Evolutionary conservation across 64 coral and sea anemone genomes (phyloP).

Genomic region (Montipora cactus): DNA sequence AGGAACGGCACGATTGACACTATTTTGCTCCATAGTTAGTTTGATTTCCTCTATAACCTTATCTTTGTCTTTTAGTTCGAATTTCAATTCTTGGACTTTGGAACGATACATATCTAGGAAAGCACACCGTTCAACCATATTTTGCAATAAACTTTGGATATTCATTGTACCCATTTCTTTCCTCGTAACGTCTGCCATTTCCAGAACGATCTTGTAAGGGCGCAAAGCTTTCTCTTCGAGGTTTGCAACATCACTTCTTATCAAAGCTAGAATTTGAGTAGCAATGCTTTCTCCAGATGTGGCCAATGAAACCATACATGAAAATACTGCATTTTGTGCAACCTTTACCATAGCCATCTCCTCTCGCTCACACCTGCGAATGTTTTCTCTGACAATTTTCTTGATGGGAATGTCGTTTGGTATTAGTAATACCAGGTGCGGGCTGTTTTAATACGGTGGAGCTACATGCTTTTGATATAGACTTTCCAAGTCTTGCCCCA

Average conservation of each 20-base stretch:
- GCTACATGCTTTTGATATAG: slow-evolving; percentile 29
- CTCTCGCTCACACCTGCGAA: slow-evolving; percentile 15
- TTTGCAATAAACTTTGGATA: slow-evolving; percentile 23
- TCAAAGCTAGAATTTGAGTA: slow-evolving; percentile 27
- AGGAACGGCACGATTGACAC: slow-evolving; percentile 47
- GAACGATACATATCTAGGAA: slow-evolving; percentile 6
- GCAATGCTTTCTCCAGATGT: background rate
- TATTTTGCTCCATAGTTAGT: slow-evolving; percentile 11
- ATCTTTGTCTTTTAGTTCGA: slow-evolving; percentile 1
- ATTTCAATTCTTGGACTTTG: slow-evolving; percentile 16
- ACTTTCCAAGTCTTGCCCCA: slow-evolving; percentile 28
- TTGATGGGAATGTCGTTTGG: background rate
- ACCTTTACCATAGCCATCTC: slow-evolving; percentile 27
- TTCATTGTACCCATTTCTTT: slow-evolving; percentile 23
- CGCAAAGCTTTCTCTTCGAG: slow-evolving; percentile 3
- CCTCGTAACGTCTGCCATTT: slow-evolving; percentile 9
- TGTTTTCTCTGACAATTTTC: slow-evolving; percentile 35
- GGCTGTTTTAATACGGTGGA: slow-evolving; percentile 10
- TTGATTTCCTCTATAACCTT: background rate
- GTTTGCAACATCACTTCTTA: slow-evolving; percentile 2
- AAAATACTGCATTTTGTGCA: slow-evolving; percentile 15
- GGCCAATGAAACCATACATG: background rate
- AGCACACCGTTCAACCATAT: slow-evolving; percentile 7
- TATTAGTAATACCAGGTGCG: slow-evolving; percentile 12
- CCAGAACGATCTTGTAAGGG: slow-evolving; percentile 21